These are phyloP conservation scores for Pelosia muscerda DNA, from an alignment of 2,888 invertebrate genomes.

Conservation along the genomic window DNA sequence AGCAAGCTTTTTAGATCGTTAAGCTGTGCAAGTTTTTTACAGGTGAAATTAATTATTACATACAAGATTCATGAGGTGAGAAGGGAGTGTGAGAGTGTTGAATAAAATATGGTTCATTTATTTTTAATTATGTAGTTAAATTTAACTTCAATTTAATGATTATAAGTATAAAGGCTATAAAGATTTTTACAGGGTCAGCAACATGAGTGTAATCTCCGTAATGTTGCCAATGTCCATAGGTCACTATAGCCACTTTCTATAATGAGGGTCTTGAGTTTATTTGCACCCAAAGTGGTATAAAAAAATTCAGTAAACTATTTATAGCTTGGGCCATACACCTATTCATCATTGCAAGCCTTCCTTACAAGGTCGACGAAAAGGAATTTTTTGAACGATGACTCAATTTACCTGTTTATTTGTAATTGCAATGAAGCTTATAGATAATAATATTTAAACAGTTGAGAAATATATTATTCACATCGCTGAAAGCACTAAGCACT, in stretches of 20 bases:
- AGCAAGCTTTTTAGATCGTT: background rate
- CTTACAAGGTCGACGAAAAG: constrained; percentile 65
- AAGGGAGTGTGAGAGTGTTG: too few relatives aligned
- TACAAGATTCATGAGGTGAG: too few relatives aligned
- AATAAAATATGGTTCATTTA: too few relatives aligned
- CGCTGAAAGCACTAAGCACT: background rate
- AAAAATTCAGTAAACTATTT: constrained; percentile 9
- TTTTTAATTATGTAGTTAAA: background rate
- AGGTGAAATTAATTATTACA: background rate
- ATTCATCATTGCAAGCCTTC: constrained; percentile 49
- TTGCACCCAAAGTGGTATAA: background rate
- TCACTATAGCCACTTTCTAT: too few relatives aligned
- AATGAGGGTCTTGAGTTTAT: background rate
- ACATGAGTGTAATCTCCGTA: too few relatives aligned
- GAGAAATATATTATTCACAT: too few relatives aligned
- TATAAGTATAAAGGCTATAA: too few relatives aligned
- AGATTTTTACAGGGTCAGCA: too few relatives aligned
- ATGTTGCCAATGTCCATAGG: too few relatives aligned
- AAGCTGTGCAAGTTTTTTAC: background rate
- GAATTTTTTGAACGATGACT: constrained; percentile 61
- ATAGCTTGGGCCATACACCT: constrained; percentile 36
- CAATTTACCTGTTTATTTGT: constrained; percentile 52
- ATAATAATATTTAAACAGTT: background rate
- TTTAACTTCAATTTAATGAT: background rate
- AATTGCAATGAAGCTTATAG: background rate